Evolutionary conservation across 2,888 invertebrate species (phyloP).

Genomic region (Notocelia uddmanniana): DNA sequence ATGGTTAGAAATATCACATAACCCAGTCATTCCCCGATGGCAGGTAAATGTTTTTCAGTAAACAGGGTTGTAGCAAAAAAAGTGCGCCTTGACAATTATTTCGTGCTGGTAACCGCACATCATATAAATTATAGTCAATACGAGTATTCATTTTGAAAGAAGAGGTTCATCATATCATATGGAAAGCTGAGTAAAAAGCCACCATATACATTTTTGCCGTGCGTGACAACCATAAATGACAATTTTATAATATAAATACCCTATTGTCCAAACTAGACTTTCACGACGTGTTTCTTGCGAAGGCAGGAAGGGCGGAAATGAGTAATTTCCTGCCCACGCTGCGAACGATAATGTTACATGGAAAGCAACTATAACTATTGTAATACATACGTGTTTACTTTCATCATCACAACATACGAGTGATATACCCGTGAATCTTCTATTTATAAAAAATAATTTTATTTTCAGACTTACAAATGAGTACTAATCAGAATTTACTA

Average conservation of each 20-base stretch:
- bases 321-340: conserved; percentile 41
- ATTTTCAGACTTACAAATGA: too few relatives aligned
- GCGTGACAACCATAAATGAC: conserved; percentile 18
- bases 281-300: conserved; percentile 31
- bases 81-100: too few relatives aligned
- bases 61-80: too few relatives aligned
- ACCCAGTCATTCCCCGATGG: too few relatives aligned
- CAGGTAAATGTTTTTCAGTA: too few relatives aligned
- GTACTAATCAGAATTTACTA: too few relatives aligned
- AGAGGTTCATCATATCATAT: too few relatives aligned
- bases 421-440: neutral
- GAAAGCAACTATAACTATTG: conserved; percentile 7
- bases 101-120: too few relatives aligned
- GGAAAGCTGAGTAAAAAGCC: too few relatives aligned
- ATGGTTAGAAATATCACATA: too few relatives aligned
- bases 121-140: too few relatives aligned
- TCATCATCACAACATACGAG: neutral
- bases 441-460: neutral
- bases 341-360: conserved; percentile 23
- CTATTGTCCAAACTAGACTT: conserved; percentile 28
- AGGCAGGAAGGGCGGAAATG: conserved; percentile 36
- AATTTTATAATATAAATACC: conserved; percentile 19
- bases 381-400: conserved; percentile 1
- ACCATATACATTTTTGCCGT: neutral
- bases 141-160: too few relatives aligned